Conservation (phyloP, 2,113 vertebrate species). For the Ellobius talpinus region DNA sequence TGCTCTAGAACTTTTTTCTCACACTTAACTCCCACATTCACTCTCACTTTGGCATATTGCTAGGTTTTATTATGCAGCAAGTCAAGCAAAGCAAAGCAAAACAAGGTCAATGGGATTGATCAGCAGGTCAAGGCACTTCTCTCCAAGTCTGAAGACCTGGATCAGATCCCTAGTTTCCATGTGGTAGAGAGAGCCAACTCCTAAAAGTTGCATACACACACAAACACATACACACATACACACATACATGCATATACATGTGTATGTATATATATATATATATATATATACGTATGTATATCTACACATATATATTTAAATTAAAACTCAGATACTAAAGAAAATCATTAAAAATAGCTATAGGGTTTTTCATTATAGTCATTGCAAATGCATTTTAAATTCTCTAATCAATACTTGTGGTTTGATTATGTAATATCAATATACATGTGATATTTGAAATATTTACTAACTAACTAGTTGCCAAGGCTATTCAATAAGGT, state of each 20-base stretch:
- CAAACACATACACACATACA: background rate
- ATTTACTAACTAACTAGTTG: background rate
- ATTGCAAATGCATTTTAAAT: background rate
- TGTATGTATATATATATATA: too few relatives aligned
- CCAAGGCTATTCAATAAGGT: background rate
- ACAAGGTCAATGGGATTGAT: background rate
- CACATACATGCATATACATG: background rate
- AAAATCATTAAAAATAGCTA: background rate
- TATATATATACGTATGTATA: background rate
- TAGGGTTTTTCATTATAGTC: background rate
- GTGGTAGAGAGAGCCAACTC: background rate
- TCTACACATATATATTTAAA: background rate
- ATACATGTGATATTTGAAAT: background rate
- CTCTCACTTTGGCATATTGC: background rate
- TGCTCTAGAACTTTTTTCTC: background rate
- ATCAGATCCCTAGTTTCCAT: background rate
- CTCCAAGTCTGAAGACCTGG: too few relatives aligned
- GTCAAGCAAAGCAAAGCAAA: background rate
- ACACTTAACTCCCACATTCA: background rate
- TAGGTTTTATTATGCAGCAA: background rate
- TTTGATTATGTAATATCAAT: background rate
- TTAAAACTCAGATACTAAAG: background rate
- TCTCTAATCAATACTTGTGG: background rate
- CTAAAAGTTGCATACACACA: background rate
- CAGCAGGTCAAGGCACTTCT: too few relatives aligned